These are phyloP conservation scores for Planococcus citri DNA, from an alignment of 1,140 invertebrate genomes.

Conservation along the genomic window DNA sequence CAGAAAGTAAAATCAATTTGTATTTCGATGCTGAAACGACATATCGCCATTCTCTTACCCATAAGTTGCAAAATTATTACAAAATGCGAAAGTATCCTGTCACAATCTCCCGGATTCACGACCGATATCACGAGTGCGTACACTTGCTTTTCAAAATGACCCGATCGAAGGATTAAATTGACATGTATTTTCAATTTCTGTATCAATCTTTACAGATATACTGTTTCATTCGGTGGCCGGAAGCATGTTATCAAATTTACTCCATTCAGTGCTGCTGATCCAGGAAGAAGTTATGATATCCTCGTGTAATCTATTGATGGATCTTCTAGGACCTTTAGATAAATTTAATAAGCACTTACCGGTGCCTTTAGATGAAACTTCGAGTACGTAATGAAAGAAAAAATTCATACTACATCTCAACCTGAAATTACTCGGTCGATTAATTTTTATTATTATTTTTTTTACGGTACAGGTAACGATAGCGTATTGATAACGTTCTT, in stretches of 20 bases:
- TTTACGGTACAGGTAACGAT: not conserved
- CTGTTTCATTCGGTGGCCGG: slow-evolving; percentile 21
- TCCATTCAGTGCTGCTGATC: slow-evolving; percentile 44
- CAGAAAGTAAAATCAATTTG: slow-evolving; percentile 1
- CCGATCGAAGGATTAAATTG: not conserved
- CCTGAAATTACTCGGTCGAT: not conserved
- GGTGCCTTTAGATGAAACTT: slow-evolving; percentile 25
- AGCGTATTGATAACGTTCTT: slow-evolving; percentile 25
- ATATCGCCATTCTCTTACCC: not conserved
- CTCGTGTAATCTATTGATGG: slow-evolving; percentile 38
- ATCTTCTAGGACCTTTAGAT: slow-evolving; percentile 41
- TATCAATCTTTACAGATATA: not conserved
- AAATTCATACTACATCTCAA: too few species aligned
- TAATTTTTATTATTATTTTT: not conserved
- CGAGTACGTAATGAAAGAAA: slow-evolving; percentile 24
- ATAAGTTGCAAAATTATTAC: not conserved
- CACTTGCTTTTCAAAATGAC: not conserved
- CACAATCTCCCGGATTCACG: not conserved
- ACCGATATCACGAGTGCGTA: not conserved
- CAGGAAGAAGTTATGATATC: slow-evolving; percentile 35
- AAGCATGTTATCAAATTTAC: slow-evolving; percentile 29
- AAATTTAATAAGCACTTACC: slow-evolving; percentile 41
- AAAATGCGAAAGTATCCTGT: not conserved
- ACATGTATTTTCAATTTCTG: not conserved
- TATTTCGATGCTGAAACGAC: not conserved